Conservation (phyloP, 2,888 invertebrate species). For the Lycophotia porphyrea region DNA sequence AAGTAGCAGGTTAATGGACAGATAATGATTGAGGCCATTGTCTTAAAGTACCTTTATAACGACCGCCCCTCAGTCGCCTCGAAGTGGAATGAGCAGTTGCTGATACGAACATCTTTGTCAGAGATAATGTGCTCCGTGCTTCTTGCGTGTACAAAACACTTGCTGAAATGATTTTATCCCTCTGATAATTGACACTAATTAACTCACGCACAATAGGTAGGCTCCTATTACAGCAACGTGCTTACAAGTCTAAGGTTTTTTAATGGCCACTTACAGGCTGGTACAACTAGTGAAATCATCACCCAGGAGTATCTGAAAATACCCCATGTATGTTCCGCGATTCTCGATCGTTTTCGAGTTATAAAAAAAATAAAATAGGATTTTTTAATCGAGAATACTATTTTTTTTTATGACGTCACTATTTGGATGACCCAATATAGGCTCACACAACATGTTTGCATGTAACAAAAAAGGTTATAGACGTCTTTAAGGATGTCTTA, state of each 20-base stretch:
- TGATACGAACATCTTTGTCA: conserved; percentile 4
- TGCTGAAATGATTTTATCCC: not conserved
- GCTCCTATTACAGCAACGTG: not conserved
- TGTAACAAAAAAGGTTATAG: not conserved
- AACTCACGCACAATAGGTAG: not conserved
- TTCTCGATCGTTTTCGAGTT: too few relatives aligned
- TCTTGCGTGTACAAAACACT: conserved; percentile 1
- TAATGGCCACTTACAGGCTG: not conserved
- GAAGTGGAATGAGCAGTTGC: conserved; percentile 4
- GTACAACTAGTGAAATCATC: too few relatives aligned
- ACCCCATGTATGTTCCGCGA: too few relatives aligned
- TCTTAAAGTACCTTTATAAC: conserved; percentile 32
- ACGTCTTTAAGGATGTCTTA: not conserved
- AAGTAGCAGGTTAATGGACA: conserved; percentile 15
- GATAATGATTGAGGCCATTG: conserved; percentile 36
- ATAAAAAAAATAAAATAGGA: too few relatives aligned
- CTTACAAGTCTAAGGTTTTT: not conserved
- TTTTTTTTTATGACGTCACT: too few relatives aligned
- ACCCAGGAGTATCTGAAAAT: too few relatives aligned
- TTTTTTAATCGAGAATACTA: too few relatives aligned
- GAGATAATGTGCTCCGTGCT: not conserved
- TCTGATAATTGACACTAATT: too few relatives aligned
- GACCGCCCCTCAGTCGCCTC: not conserved
- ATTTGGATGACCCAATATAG: too few relatives aligned
- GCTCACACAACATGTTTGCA: too few relatives aligned